Evolutionary conservation across 2,113 vertebrate genomes (phyloP).

Genomic region (Rhinichthys klamathensis): DNA sequence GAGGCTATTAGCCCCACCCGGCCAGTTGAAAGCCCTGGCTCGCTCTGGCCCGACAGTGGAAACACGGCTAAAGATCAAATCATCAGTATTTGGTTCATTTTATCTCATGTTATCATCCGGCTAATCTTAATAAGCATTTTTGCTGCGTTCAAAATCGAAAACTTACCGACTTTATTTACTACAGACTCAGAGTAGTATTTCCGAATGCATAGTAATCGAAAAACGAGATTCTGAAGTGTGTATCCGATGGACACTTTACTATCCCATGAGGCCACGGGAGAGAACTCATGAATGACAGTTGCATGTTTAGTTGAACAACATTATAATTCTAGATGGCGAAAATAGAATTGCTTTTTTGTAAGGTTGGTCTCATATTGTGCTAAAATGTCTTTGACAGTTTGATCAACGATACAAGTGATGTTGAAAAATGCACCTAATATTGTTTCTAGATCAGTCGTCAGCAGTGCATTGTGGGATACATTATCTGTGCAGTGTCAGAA

Average conservation of each 20-base stretch:
- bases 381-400: not conserved
- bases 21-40: too few species aligned
- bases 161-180: too few species aligned
- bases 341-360: not conserved
- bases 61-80: not conserved
- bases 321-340: not conserved
- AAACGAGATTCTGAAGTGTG: too few species aligned
- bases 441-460: not conserved
- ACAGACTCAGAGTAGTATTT: too few species aligned
- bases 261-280: too few species aligned
- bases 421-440: not conserved
- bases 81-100: not conserved
- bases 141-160: too few species aligned
- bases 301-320: too few species aligned
- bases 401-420: not conserved
- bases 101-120: not conserved
- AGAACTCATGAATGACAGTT: too few species aligned
- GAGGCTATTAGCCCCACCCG: too few species aligned
- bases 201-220: too few species aligned
- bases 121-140: not conserved
- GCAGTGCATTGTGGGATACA: not conserved
- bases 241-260: too few species aligned
- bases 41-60: too few species aligned
- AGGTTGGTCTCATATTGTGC: not conserved
- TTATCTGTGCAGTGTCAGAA: not conserved